phyloP scores from a whole-genome alignment of 2,888 invertebrate species.

The Ariolimax columbianus region DNA sequence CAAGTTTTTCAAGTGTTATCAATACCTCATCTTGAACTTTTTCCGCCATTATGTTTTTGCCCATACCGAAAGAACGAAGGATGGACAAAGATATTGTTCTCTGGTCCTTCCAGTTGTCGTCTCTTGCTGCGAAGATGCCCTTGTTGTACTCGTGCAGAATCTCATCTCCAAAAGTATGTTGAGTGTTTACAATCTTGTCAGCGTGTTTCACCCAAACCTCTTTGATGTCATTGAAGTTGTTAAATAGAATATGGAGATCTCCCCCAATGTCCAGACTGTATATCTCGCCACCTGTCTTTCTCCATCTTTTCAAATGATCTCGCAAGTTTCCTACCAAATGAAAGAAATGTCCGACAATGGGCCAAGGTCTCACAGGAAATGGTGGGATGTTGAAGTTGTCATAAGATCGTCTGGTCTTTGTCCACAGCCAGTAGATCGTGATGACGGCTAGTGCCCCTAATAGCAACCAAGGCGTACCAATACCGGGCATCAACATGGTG shows the following conservation, averaged over 20 bases:
- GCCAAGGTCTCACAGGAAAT: conserved; percentile 38
- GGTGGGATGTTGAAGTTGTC: conserved; percentile 40
- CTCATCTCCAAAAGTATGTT: neutral
- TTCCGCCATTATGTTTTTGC: neutral
- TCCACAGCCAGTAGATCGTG: neutral
- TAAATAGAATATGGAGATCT: conserved; percentile 47
- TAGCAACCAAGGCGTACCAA: neutral
- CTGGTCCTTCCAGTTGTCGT: conserved; percentile 18
- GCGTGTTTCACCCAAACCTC: conserved; percentile 53
- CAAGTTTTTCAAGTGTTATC: neutral
- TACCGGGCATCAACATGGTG: neutral
- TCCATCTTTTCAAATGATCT: conserved; percentile 25
- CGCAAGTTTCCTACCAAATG: conserved; percentile 26
- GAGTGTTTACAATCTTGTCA: conserved; percentile 44
- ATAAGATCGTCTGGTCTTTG: neutral
- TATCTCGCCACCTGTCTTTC: conserved; percentile 45
- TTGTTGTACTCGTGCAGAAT: conserved; percentile 1
- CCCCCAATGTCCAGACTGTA: conserved; percentile 49
- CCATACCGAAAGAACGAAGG: conserved; percentile 10
- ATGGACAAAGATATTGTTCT: neutral
- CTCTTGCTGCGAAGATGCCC: conserved; percentile 39
- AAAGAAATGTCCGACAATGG: conserved; percentile 45
- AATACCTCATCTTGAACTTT: conserved; percentile 47
- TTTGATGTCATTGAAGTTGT: conserved; percentile 47
- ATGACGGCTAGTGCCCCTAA: neutral